phyloP scores from a whole-genome alignment of 2,113 vertebrate genomes.

The Mohoua ochrocephala region DNA sequence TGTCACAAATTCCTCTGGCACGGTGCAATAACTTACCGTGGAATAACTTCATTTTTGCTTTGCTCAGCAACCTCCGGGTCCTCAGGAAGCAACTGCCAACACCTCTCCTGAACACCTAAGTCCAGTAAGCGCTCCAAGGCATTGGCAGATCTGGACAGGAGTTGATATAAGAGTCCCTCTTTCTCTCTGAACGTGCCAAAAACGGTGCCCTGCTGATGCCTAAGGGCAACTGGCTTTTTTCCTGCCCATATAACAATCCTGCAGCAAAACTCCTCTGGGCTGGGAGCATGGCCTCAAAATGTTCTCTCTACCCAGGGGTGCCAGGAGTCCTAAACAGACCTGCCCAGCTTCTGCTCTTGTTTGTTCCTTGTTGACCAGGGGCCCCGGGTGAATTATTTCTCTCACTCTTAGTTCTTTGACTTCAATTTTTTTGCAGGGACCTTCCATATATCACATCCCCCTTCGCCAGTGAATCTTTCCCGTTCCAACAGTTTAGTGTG shows the following conservation, averaged over 20 bases:
- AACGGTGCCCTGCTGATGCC: background rate
- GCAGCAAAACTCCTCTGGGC: background rate
- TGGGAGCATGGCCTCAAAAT: background rate
- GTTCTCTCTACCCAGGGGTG: background rate
- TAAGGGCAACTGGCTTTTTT: background rate
- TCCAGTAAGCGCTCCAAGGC: background rate
- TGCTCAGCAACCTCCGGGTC: background rate
- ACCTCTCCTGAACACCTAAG: background rate
- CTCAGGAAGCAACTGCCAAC: background rate
- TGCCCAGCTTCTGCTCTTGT: background rate
- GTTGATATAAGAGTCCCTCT: background rate
- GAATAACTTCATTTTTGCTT: background rate
- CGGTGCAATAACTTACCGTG: background rate
- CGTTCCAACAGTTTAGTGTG: background rate
- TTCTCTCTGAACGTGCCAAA: background rate
- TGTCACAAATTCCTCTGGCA: slow-evolving; percentile 20
- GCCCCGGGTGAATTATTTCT: slow-evolving; percentile 5
- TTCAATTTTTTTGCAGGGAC: background rate
- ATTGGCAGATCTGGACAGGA: accelerated
- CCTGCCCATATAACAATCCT: background rate
- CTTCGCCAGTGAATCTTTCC: slow-evolving; percentile 31
- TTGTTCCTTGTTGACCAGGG: background rate
- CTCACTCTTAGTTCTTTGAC: background rate
- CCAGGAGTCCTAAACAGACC: background rate
- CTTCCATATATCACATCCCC: slow-evolving; percentile 20